Evolutionary conservation across 2,113 vertebrate species (phyloP).

Genomic region (Vanacampus margaritifer): DNA sequence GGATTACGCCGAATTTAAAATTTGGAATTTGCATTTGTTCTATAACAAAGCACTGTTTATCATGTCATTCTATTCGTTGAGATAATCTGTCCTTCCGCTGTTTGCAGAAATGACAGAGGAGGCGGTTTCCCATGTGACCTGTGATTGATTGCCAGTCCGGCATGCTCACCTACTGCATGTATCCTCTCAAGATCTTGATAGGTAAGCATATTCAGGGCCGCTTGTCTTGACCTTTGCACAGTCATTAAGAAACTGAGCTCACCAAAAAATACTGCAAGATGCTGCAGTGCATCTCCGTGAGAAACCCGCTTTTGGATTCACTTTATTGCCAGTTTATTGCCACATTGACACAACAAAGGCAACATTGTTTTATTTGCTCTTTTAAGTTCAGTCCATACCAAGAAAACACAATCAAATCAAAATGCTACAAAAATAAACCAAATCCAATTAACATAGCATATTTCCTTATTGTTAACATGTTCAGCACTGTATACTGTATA

Average conservation of each 20-base stretch:
- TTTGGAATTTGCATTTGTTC: too few relatives aligned
- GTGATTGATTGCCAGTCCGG: conserved; percentile 46
- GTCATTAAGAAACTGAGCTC: conserved; percentile 36
- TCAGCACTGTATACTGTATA: too few relatives aligned
- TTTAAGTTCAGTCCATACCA: background rate
- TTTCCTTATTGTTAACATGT: too few relatives aligned
- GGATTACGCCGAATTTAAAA: too few relatives aligned
- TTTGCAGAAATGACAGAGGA: conserved; percentile 20
- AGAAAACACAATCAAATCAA: too few relatives aligned
- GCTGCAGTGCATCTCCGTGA: conserved; percentile 10
- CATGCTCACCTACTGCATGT: conserved; percentile 30
- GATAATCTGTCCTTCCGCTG: background rate
- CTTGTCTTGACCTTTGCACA: conserved; percentile 46
- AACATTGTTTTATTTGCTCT: background rate
- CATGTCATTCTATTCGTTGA: too few relatives aligned
- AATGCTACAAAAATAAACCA: too few relatives aligned
- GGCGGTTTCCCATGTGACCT: conserved; percentile 32
- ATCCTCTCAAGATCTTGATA: conserved; percentile 28
- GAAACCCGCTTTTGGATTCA: background rate
- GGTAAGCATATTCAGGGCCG: conserved; percentile 40
- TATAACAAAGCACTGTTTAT: too few relatives aligned
- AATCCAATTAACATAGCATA: too few relatives aligned
- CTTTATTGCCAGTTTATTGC: background rate
- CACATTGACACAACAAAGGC: background rate
- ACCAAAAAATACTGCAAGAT: conserved; percentile 12